Evolutionary conservation across 1,140 invertebrate genomes (phyloP), one percentile per base, ranked within the genome.

Genomic region (Drosophila suzukii): DNA sequence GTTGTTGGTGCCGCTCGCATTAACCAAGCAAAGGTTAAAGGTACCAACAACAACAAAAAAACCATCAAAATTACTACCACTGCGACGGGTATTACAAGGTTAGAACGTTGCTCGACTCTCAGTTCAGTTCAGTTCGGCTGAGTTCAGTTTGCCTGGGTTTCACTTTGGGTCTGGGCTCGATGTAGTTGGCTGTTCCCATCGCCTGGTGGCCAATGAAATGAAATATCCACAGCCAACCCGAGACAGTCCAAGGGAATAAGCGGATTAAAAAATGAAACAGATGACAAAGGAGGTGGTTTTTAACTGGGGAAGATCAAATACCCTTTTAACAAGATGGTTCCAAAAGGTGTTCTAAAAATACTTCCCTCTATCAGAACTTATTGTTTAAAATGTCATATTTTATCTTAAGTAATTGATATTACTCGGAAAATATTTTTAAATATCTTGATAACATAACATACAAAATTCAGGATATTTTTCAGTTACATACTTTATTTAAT

Each of bases 11-110:
- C 8, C n/a, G 73, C 50, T 55, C 56, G 57, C 63, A 68, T 63
- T 75, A 60, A 78, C 72, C 77, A 80, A 34, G 60, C 80, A 89
- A 89, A 89, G 84, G 84, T 89, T 89, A 89, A 89, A 89, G 84
- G 84, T 89, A 89, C 65, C 68, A 67, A 83, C 73, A 83, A 75
- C 75, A 76, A 57, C 38, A 67, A 15, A 57, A 15, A 57, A 63
- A 39, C 38, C 36, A 63, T 63, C 24, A 62, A 66, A 68, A 66
- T 66, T 66, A 68, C 65, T 66, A 68, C 47, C 57, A 72, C 50
- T 53, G 36, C 30, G 43, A 46, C 38, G 36, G 57, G 41, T 56
- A 62, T 47, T 51, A 80, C 83, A 88, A 88, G 83, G 83, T 78
- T 88, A 84, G 81, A 70, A 83, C 78, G 44, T 51, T 80, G 66